Evolutionary conservation across 1,140 invertebrate genomes (phyloP).

Genomic region (Thaumatotibia leucotreta): DNA sequence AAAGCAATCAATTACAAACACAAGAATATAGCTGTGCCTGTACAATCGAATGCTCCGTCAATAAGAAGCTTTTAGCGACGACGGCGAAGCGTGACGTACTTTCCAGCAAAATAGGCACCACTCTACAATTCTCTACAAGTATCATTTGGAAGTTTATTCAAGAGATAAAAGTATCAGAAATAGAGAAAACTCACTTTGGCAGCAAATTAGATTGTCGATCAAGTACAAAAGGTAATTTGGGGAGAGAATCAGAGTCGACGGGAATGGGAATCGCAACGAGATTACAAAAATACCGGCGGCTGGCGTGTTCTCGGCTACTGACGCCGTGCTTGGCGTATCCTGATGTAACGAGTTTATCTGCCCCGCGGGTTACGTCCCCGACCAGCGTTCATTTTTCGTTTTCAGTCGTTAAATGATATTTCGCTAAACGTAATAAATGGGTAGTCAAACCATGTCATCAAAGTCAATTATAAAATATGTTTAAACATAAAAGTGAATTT

Average conservation of each 20-base stretch:
- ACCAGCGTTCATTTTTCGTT: slow-evolving; percentile 43
- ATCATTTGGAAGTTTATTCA: slow-evolving; percentile 38
- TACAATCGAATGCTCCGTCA: slow-evolving; percentile 71
- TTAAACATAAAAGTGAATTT: too few species aligned
- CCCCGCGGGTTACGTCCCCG: slow-evolving; percentile 58
- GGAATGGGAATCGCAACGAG: slow-evolving; percentile 63
- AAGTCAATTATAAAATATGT: too few species aligned
- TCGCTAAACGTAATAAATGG: slow-evolving; percentile 44
- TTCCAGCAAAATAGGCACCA: slow-evolving; percentile 36
- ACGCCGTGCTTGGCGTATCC: slow-evolving; percentile 49
- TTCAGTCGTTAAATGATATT: slow-evolving; percentile 58
- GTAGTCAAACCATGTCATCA: too few species aligned
- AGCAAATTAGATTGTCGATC: slow-evolving; percentile 65
- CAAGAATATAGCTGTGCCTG: slow-evolving; percentile 61
- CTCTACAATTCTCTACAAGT: slow-evolving; percentile 39
- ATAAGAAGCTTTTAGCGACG: slow-evolving; percentile 72
- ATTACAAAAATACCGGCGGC: slow-evolving; percentile 62
- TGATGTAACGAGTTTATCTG: slow-evolving; percentile 74
- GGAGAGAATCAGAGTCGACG: slow-evolving; percentile 54
- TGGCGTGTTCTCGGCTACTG: slow-evolving; percentile 40
- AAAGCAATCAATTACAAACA: slow-evolving; percentile 75
- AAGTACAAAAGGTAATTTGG: slow-evolving; percentile 67
- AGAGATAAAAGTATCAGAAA: slow-evolving; percentile 36
- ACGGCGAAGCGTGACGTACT: slow-evolving; percentile 47
- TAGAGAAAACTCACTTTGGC: slow-evolving; percentile 53